Percentiles rank a stretch among this genome's conserved stretches.
These are phyloP conservation scores for Pseudochirops cupreus DNA, from an alignment of 2,797 vertebrate genomes.

Conservation along the genomic window DNA sequence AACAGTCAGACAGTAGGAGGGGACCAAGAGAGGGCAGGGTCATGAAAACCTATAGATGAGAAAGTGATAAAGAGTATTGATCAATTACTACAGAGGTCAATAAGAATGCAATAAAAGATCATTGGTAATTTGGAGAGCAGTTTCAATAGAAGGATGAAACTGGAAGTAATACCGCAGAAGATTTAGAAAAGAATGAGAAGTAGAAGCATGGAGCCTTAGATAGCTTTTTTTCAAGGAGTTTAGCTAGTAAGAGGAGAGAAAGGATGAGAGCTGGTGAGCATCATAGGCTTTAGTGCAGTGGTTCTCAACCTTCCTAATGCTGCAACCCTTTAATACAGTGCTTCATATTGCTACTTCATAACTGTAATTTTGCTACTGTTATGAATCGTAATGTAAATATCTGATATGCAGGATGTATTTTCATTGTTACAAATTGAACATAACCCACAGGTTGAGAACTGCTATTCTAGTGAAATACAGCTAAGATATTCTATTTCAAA, in stretches of 20 bases:
- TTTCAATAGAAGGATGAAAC: background rate
- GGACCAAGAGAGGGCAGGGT: background rate
- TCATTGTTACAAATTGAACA: too few species aligned
- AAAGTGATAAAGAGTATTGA: background rate
- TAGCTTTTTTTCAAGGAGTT: background rate
- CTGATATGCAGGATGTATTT: too few species aligned
- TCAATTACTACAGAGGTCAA: background rate
- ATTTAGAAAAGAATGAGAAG: background rate
- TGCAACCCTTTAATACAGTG: too few species aligned
- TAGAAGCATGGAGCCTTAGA: background rate
- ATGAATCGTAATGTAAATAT: too few species aligned
- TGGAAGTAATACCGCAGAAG: background rate
- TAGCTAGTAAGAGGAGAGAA: background rate
- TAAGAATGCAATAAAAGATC: background rate
- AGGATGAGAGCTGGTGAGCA: background rate
- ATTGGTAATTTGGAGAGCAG: background rate
- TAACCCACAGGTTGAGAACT: too few species aligned
- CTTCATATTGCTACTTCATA: too few species aligned
- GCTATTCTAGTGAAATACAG: background rate
- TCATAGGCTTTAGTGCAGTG: background rate
- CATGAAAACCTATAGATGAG: background rate
- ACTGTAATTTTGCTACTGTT: too few species aligned
- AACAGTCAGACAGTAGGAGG: background rate
- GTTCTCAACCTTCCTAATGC: too few species aligned
- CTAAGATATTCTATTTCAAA: background rate